Evolutionary conservation across 2,113 vertebrate genomes (phyloP).

Genomic region (Alosa alosa): DNA sequence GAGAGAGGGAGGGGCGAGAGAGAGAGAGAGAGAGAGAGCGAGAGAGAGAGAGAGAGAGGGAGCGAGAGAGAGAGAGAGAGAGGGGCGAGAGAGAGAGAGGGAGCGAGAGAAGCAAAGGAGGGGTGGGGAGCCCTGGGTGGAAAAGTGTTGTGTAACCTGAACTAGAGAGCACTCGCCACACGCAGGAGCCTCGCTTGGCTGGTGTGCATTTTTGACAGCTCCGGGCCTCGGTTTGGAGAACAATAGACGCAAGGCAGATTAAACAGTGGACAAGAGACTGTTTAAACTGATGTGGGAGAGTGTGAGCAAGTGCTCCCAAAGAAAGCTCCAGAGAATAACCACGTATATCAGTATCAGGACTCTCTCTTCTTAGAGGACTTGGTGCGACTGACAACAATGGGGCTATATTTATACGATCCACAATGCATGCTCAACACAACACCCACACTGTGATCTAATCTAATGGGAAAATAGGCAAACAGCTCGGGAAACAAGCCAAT

Average conservation of each 20-base stretch:
- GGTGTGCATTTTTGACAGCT: background rate
- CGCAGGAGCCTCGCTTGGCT: background rate
- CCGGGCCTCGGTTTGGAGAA: background rate
- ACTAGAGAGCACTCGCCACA: background rate
- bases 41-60: background rate
- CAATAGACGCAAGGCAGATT: background rate
- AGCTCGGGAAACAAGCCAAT: background rate
- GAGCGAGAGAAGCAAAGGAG: background rate
- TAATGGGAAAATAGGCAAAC: background rate
- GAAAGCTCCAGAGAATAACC: background rate
- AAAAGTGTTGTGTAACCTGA: constrained; percentile 8
- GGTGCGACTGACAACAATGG: background rate
- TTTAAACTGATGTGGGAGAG: background rate
- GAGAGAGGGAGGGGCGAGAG: background rate
- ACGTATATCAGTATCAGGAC: background rate
- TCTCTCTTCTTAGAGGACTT: background rate
- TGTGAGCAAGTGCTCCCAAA: background rate
- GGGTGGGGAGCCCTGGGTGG: background rate
- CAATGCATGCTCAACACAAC: background rate
- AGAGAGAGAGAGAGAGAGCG: constrained; percentile 2
- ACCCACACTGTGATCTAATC: background rate
- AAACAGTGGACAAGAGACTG: background rate
- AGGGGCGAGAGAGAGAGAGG: background rate
- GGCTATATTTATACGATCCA: background rate
- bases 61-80: constrained; percentile 9